Evolutionary conservation across 2,888 invertebrate species (phyloP), one percentile per base, ranked within the genome.

Genomic region (Hipparchia semele): DNA sequence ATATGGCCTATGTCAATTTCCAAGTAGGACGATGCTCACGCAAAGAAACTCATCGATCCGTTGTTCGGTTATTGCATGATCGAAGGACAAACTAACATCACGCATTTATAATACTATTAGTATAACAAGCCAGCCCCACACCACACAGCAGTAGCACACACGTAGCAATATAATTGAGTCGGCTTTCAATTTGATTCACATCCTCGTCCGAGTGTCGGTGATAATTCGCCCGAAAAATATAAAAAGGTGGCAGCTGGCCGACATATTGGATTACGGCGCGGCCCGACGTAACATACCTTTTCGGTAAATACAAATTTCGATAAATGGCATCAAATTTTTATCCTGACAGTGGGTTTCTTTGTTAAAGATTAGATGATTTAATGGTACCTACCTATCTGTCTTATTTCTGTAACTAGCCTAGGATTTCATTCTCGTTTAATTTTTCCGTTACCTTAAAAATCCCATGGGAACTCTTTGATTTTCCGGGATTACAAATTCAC

Each of bases 161-260:
- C 83, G 84, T 80, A 80, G 85, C 91, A 92, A 92, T 89, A 91
- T 91, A 94, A 93, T 94, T 92, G 93, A 93, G 91, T 90, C 89
- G 87, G 90, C 92, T 92, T 93, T 94, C 93, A 93, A 93, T 93
- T 93, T 92, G 93, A 93, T 92, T 92, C 93, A 86, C 89, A 89
- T 91, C 90, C 90, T 86, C 89, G 89, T 86, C 85, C 82, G 87
- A 87, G 92, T 90, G 93, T 93, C 92, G 89, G 92, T 91, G 92
- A 91, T 93, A 92, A 93, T 93, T 93, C 92, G 89, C 82, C 88
- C 89, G 90, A 91, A 92, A 94, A 92, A 93, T 92, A 93, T 93
- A 93, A 92, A 92, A 94, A 91, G 91, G 86, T 83, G 85, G 84
- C 89, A 87, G 85, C 89, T 87, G 91, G 86, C 90, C 81, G 91